A percentile compares a stretch with the other conserved stretches of the same genome.
These are phyloP conservation scores for Oreochromis niloticus DNA, from an alignment of 2,113 vertebrate species.

Conservation along the genomic window DNA sequence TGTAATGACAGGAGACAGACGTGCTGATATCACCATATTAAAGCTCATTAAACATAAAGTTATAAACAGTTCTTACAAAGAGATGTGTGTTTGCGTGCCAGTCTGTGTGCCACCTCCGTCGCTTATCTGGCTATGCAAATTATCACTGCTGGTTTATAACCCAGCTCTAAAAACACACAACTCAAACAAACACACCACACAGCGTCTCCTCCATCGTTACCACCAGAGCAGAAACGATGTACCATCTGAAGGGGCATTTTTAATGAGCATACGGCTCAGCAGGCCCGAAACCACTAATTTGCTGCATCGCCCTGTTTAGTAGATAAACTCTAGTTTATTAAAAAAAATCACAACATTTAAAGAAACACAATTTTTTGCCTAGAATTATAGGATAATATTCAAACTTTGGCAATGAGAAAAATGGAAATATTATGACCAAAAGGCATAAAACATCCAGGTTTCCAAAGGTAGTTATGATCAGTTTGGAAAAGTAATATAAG, in stretches of 20 bases:
- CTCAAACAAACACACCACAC: not conserved
- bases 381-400: not conserved
- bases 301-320: not conserved
- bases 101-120: not conserved
- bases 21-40: not conserved
- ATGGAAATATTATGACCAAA: not conserved
- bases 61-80: not conserved
- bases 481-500: not conserved
- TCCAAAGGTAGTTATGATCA: not conserved
- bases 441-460: not conserved
- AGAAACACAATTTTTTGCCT: not conserved
- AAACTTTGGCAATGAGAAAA: not conserved
- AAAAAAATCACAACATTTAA: not conserved
- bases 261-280: not conserved
- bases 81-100: not conserved
- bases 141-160: not conserved
- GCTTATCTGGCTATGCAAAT: conserved; percentile 4
- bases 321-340: not conserved
- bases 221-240: not conserved
- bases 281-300: not conserved
- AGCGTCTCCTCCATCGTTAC: not conserved
- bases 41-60: not conserved
- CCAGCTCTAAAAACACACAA: not conserved
- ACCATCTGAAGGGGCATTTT: not conserved
- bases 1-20: conserved; percentile 3